Base-by-base conservation (phyloP, 2,797 vertebrate species). In the Parotocinclus haroldoi region DNA sequence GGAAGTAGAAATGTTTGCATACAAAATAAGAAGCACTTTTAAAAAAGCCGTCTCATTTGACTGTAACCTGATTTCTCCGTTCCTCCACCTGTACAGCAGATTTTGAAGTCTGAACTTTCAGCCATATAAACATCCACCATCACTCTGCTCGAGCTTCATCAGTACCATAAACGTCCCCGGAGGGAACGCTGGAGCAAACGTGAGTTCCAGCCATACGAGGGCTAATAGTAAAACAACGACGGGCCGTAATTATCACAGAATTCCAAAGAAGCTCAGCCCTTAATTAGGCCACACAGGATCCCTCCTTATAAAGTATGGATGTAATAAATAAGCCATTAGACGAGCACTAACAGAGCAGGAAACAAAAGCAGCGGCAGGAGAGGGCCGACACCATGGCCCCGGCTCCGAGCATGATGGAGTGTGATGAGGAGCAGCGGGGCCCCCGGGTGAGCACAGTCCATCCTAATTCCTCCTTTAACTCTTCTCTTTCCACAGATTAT, bases 211-310 rank as follows among this genome's bases (percentile, higher is more conserved):
- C 55, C 84, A 86, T 86, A 85, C 82, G 82, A 83, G 84, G 83
- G 79, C 87, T 88, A 86, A 89, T 89, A 90, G 90, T 89, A 89
- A 91, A 91, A 90, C 88, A 90, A 90, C 86, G 86, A 86, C 88
- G 85, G 81, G 83, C 60, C 81, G 80, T 91, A 89, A 91, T 90
- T 87, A 90, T 86, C 83, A 82, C 80, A 86, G 87, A 89, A 84
- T 87, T 85, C 85, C 85, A 87, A 81, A 86, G 87, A 87, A 86
- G 86, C 70, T 81, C 82, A 81, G 79, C 81, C 80, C 76, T 78
- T 91, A 91, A 91, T 90, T 87, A 90, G 89, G 87, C 89, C 90
- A 89, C 90, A 89, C 87, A 87, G 90, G 90, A 91, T 81, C 85
- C 46, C 65, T 80, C 72, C 78, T 77, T 77, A 88, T 88, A 87